phyloP scores from a whole-genome alignment of 2,113 vertebrate genomes.

The Zootoca vivipara region DNA sequence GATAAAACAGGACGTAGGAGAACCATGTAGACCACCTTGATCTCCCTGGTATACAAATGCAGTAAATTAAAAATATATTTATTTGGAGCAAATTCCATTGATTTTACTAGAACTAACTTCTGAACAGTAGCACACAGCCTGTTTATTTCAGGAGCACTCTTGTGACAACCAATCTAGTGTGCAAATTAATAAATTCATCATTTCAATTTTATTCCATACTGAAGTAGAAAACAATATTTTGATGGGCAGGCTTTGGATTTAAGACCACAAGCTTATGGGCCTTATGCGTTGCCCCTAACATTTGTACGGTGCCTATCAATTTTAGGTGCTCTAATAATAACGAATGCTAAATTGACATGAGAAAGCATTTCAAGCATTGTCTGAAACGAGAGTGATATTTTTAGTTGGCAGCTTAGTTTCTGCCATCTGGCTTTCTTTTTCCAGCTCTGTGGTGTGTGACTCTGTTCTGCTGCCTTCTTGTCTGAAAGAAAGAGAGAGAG shows the following conservation, averaged over 20 bases:
- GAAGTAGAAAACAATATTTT: neutral
- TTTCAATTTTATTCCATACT: neutral
- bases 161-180: neutral
- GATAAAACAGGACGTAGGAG: too few species aligned
- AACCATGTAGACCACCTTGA: too few species aligned
- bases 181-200: neutral
- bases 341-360: neutral
- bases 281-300: neutral
- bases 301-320: neutral
- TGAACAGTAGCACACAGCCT: neutral
- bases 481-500: neutral
- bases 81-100: neutral
- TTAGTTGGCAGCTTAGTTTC: constrained; percentile 1
- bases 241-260: neutral
- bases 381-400: neutral
- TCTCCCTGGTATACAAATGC: too few species aligned
- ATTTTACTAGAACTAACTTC: neutral
- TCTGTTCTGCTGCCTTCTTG: neutral
- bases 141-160: neutral
- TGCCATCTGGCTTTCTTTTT: constrained; percentile 6
- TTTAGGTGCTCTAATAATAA: neutral
- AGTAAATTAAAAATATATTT: neutral
- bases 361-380: neutral
- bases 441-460: neutral
- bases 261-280: neutral